Base-by-base conservation (phyloP, 2,113 vertebrate genomes). In the Columba janthina region DNA sequence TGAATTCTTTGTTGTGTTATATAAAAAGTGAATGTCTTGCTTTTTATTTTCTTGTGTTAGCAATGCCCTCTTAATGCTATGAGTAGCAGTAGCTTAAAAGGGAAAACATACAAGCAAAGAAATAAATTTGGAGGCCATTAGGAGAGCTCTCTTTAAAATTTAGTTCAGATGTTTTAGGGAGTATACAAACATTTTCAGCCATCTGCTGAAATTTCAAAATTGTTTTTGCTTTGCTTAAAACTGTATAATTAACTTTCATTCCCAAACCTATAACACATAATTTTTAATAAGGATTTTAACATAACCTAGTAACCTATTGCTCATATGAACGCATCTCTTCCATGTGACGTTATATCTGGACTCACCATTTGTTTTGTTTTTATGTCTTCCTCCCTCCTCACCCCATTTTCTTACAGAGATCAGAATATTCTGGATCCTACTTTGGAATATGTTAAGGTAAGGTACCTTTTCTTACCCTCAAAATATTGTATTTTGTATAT, bases 361-460 rank as follows among this genome's bases (percentile, higher is more conserved):
- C 93, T 98, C 32, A 95, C 54, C 7, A 5, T 56, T 96, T 83
- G 15, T 9, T 86, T 78, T 86, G 12, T 46, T 65, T 79, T 57
- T 91, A 19, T 94, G 20, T 87, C 32, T 90, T 87, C 19, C 22
- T 69, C 26, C 51, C 7, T 77, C 8, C 69, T 72, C 8, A 32
- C 38, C 26, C 17, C 2, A 6, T 94, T 86, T 86, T 77, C 72
- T 42, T 96, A 62, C 96, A 99, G 98, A 97, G 98, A 98, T 84
- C 95, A 97, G 57, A 97, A 96, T 90, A 76, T 97, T 83, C 94
- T 97, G 96, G 98, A 98, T 88, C 92, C 97, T 80, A 40, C 97
- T 10, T 88, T 98, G 97, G 98, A 98, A 72, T 99, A 99, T 75
- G 98, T 99, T 82, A 99, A 99, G 98, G 98, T 99, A 99, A 96